Evolutionary conservation across 2,113 vertebrate species (phyloP).

Genomic region (Sterna hirundo): DNA sequence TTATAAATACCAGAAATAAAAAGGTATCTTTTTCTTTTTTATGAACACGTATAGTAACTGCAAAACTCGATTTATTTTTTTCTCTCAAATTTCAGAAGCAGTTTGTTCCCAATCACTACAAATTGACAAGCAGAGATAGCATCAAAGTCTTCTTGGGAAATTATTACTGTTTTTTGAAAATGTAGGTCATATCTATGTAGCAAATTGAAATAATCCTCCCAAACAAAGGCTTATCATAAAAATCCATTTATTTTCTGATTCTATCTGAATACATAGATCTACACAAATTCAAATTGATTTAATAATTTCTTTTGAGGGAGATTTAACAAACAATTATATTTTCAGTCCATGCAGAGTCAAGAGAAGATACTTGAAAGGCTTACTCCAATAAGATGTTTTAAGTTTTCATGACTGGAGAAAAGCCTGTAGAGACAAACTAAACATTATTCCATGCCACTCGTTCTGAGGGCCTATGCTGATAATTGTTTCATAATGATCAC

Average conservation of each 20-base stretch:
- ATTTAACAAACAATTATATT: neutral
- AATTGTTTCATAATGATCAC: neutral
- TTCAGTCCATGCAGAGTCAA: neutral
- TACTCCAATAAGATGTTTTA: neutral
- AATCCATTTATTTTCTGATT: constrained; percentile 31
- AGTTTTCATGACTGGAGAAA: neutral
- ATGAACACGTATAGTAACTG: neutral
- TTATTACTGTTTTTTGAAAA: neutral
- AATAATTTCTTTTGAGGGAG: constrained; percentile 8
- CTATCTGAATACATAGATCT: neutral
- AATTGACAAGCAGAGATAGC: neutral
- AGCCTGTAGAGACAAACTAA: neutral
- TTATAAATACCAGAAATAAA: neutral
- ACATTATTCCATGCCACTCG: neutral
- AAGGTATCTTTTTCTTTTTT: neutral
- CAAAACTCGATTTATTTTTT: neutral
- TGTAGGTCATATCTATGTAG: constrained; percentile 21
- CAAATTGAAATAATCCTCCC: constrained; percentile 36
- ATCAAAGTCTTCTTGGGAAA: neutral
- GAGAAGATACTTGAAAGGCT: neutral
- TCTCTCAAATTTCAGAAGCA: neutral
- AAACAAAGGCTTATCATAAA: constrained; percentile 11
- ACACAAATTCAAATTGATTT: constrained; percentile 1
- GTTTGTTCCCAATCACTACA: neutral
- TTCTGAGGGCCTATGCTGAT: neutral